Percentiles rank a stretch among this genome's conserved stretches.
Conservation (phyloP, 2,888 invertebrate species). For the Cyclophora albipunctata region DNA sequence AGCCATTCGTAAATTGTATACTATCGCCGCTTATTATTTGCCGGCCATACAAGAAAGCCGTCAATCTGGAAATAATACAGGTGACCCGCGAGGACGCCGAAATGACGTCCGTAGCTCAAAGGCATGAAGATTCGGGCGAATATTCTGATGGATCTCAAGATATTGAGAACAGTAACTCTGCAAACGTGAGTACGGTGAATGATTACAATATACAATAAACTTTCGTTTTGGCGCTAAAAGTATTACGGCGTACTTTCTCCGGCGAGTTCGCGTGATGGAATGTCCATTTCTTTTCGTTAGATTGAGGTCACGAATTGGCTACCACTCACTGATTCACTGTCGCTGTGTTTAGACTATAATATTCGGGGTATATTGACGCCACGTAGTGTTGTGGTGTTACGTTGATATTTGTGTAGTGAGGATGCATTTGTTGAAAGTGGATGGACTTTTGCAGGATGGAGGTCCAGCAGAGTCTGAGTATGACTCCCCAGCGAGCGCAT, state of each 20-base stretch:
- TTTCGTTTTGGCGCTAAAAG: constrained; percentile 66
- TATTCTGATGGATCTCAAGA: constrained; percentile 70
- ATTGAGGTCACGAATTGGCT: constrained; percentile 67
- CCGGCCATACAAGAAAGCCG: constrained; percentile 35
- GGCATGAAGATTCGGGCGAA: constrained; percentile 66
- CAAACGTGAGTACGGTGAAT: constrained; percentile 56
- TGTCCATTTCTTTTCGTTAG: constrained; percentile 66
- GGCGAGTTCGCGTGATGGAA: constrained; percentile 62
- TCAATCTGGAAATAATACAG: constrained; percentile 67
- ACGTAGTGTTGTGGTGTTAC: constrained; percentile 38
- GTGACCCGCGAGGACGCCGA: constrained; percentile 60
- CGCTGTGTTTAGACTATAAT: constrained; percentile 44
- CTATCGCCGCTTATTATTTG: constrained; percentile 32
- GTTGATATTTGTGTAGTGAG: constrained; percentile 15
- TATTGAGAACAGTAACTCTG: constrained; percentile 59
- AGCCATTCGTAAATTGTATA: constrained; percentile 33
- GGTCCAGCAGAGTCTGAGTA: constrained; percentile 62
- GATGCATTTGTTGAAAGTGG: constrained; percentile 65
- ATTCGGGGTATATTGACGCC: constrained; percentile 31
- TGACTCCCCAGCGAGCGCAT: constrained; percentile 68
- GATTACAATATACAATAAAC: constrained; percentile 27
- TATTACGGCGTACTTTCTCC: constrained; percentile 66
- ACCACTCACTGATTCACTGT: constrained; percentile 54
- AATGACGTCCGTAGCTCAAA: constrained; percentile 66
- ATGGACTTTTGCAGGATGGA: constrained; percentile 62